A percentile compares a stretch with the other conserved stretches of the same genome.
phyloP scores from a whole-genome alignment of 2,888 invertebrate species.

The Eupsilia transversa region DNA sequence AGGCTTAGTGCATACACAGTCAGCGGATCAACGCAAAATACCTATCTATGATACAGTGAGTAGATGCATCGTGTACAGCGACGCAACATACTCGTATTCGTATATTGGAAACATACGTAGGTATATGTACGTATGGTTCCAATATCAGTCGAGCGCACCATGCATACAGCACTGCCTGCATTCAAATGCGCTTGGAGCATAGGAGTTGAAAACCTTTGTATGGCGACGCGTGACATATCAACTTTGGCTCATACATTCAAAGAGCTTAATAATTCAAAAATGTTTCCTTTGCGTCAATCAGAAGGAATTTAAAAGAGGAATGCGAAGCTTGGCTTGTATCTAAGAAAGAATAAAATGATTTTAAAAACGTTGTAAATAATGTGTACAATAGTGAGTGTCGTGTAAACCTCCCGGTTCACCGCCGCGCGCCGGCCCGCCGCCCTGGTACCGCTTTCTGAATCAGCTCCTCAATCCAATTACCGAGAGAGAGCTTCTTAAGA shows the following conservation, averaged over 20 bases:
- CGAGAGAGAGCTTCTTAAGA: slow-evolving; percentile 39
- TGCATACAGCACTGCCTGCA: slow-evolving; percentile 7
- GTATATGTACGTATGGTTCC: neutral
- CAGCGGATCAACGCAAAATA: slow-evolving; percentile 3
- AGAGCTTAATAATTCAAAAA: slow-evolving; percentile 9
- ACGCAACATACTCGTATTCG: too few species aligned
- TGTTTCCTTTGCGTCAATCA: neutral
- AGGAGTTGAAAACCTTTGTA: slow-evolving; percentile 20
- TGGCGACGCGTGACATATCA: slow-evolving; percentile 5
- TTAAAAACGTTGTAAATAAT: slow-evolving; percentile 8
- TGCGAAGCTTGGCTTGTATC: neutral
- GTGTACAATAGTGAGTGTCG: slow-evolving; percentile 8
- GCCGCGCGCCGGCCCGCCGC: neutral
- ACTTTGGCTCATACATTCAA: slow-evolving; percentile 10
- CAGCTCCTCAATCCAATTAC: slow-evolving; percentile 56
- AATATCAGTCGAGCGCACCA: slow-evolving; percentile 27
- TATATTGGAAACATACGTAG: too few species aligned
- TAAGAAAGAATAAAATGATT: slow-evolving; percentile 6
- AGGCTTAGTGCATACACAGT: slow-evolving; percentile 18
- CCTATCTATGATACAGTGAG: neutral
- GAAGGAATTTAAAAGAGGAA: slow-evolving; percentile 17
- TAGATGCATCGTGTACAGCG: neutral
- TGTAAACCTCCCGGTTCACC: slow-evolving; percentile 16
- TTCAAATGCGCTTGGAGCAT: slow-evolving; percentile 23
- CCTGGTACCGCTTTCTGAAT: slow-evolving; percentile 22